These are phyloP conservation scores for Nibea coibor DNA, from an alignment of 2,113 vertebrate species.

Conservation along the genomic window DNA sequence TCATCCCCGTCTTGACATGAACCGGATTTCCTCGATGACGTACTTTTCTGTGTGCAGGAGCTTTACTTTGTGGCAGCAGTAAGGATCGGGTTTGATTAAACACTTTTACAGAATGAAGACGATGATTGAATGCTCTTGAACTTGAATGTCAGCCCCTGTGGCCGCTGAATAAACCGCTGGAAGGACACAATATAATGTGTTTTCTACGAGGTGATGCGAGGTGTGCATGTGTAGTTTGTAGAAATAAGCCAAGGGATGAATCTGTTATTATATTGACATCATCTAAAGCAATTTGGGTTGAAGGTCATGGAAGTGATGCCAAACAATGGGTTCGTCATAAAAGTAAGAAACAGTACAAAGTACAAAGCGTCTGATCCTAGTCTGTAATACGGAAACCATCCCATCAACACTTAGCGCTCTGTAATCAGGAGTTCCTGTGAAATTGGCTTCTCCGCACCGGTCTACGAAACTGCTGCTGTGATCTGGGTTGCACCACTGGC, in stretches of 20 bases:
- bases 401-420: conserved; percentile 2
- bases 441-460: conserved; percentile 20
- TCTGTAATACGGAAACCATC: conserved; percentile 16
- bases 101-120: not conserved
- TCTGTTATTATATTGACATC: not conserved
- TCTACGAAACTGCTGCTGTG: conserved; percentile 37
- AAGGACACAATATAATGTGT: not conserved
- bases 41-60: not conserved
- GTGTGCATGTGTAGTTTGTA: not conserved
- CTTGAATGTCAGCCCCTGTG: not conserved
- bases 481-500: conserved; percentile 62
- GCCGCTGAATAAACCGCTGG: not conserved
- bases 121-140: not conserved
- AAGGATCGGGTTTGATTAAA: conserved; percentile 4
- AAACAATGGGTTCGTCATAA: conserved; percentile 11
- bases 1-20: not conserved
- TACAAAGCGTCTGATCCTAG: not conserved
- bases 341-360: not conserved
- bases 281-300: not conserved
- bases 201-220: not conserved
- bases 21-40: not conserved
- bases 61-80: not conserved
- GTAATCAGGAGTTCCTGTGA: conserved; percentile 33
- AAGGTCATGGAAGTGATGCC: conserved; percentile 2
- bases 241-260: not conserved